These are phyloP conservation scores for Orbicella faveolata DNA, from an alignment of 64 coral and sea anemone species.

Conservation along the genomic window DNA sequence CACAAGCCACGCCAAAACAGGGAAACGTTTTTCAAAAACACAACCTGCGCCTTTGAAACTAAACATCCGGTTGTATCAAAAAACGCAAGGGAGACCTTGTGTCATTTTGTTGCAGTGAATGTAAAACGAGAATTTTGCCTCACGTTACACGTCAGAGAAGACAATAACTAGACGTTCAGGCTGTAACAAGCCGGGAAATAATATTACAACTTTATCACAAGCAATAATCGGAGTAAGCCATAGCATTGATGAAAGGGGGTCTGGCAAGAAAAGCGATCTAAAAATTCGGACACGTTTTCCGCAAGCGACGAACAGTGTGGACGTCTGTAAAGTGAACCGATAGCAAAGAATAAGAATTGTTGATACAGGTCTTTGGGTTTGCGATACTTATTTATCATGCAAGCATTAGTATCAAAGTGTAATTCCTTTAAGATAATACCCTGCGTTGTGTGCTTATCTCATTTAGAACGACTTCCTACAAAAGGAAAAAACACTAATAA, in stretches of 20 bases:
- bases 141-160: background rate
- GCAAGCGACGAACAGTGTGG: background rate
- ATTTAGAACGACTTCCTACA: background rate
- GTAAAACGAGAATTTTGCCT: background rate
- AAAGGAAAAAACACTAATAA: background rate
- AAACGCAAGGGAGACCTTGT: background rate
- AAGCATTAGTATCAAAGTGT: background rate
- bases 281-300: background rate
- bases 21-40: constrained; percentile 21
- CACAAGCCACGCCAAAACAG: constrained; percentile 15
- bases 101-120: background rate
- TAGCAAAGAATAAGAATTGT: background rate
- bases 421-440: background rate
- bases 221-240: background rate
- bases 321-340: background rate
- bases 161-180: background rate
- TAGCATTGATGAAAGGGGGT: background rate
- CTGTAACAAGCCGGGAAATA: background rate
- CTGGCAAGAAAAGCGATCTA: background rate
- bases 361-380: background rate
- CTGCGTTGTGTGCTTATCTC: background rate
- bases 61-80: constrained; percentile 35
- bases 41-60: background rate
- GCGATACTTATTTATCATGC: background rate
- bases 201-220: background rate